These are phyloP conservation scores for Solea solea DNA, from an alignment of 2,113 vertebrate species.

Conservation along the genomic window DNA sequence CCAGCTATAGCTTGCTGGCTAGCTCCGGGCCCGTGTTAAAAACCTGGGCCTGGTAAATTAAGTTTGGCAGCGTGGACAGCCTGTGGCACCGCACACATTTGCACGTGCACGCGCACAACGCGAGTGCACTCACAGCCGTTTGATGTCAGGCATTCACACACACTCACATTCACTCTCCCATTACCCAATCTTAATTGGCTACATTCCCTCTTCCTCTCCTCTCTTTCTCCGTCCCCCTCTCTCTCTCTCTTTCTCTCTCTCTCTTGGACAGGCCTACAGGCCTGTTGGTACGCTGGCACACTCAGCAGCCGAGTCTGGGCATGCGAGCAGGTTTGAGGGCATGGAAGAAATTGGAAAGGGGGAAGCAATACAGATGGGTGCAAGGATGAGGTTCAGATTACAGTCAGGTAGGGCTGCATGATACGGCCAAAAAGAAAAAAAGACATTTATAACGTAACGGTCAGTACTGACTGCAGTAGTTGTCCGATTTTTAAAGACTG, in stretches of 20 bases:
- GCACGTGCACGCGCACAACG: constrained; percentile 36
- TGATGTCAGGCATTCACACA: constrained; percentile 61
- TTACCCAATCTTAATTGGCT: constrained; percentile 75
- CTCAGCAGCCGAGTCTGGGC: constrained; percentile 58
- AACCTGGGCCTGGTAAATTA: constrained; percentile 78
- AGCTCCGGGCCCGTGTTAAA: constrained; percentile 79
- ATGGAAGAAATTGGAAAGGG: constrained; percentile 65
- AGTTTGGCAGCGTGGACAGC: constrained; percentile 76
- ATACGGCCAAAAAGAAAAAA: too few relatives aligned
- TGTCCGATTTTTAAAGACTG: too few relatives aligned
- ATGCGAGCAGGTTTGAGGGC: constrained; percentile 59
- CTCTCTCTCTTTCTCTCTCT: constrained; percentile 54
- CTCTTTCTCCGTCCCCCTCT: constrained; percentile 54
- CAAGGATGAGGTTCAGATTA: constrained; percentile 53
- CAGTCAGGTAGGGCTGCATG: constrained; percentile 1
- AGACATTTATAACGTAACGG: too few relatives aligned
- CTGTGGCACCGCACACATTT: constrained; percentile 65
- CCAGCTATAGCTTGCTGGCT: constrained; percentile 68
- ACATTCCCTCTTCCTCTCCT: constrained; percentile 61
- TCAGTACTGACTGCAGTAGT: too few relatives aligned
- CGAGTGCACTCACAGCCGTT: constrained; percentile 49
- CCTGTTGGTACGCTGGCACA: constrained; percentile 64
- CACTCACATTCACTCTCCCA: constrained; percentile 49
- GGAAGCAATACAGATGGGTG: constrained; percentile 56
- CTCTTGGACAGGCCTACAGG: constrained; percentile 73